These are phyloP conservation scores for Ibidorhyncha struthersii DNA, from an alignment of 2,113 vertebrate species.

Conservation along the genomic window DNA sequence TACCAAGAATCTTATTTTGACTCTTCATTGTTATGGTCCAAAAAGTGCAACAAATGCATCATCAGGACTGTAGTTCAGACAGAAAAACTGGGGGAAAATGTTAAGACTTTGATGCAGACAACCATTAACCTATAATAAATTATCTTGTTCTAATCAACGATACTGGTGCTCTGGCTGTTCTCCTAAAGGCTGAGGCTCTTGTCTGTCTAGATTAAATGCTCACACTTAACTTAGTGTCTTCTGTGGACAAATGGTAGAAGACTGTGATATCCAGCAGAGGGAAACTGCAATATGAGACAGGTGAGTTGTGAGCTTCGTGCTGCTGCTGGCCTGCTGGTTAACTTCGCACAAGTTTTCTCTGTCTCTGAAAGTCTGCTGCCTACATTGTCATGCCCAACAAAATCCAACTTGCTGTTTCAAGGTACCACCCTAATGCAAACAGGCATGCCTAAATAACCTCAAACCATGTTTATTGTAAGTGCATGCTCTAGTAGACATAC, in stretches of 20 bases:
- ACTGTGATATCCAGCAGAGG: background rate
- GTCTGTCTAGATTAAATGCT: background rate
- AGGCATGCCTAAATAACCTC: background rate
- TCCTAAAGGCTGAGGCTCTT: background rate
- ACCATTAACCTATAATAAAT: background rate
- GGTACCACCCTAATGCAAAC: background rate
- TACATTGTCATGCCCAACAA: background rate
- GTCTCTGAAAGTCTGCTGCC: background rate
- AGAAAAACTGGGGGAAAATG: background rate
- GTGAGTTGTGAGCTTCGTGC: background rate
- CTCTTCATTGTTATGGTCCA: background rate
- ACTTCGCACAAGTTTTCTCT: accelerated
- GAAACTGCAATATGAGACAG: background rate
- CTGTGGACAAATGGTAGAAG: background rate
- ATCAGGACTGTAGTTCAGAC: background rate
- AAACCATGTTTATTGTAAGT: background rate
- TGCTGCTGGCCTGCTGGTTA: background rate
- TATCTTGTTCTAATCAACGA: background rate
- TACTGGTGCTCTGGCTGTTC: background rate
- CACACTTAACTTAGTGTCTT: background rate
- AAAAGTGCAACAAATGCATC: background rate
- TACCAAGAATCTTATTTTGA: background rate
- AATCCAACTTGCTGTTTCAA: background rate
- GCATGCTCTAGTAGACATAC: background rate
- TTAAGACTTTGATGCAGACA: background rate